phyloP scores from a whole-genome alignment of 2,888 invertebrate genomes.

The Esperia sulphurella region DNA sequence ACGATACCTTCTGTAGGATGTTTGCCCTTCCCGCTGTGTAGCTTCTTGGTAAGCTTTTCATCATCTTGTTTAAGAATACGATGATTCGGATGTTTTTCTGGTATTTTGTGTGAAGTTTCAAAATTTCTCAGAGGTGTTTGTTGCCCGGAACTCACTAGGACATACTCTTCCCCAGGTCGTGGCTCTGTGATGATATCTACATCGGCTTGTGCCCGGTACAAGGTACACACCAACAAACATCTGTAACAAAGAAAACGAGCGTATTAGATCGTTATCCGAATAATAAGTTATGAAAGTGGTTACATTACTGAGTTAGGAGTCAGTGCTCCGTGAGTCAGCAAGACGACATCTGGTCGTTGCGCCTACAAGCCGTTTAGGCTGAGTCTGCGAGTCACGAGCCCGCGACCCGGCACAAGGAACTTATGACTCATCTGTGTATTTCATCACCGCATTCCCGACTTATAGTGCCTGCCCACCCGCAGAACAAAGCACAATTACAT shows the following conservation, averaged over 20 bases:
- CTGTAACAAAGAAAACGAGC: slow-evolving; percentile 62
- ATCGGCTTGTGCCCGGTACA: slow-evolving; percentile 66
- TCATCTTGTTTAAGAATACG: slow-evolving; percentile 57
- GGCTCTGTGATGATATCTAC: slow-evolving; percentile 82
- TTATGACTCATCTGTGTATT: slow-evolving; percentile 59
- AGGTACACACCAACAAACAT: slow-evolving; percentile 68
- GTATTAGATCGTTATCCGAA: slow-evolving; percentile 24
- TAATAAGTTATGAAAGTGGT: slow-evolving; percentile 40
- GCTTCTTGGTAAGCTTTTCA: slow-evolving; percentile 65
- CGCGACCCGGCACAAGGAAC: slow-evolving; percentile 38
- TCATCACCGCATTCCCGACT: slow-evolving; percentile 49
- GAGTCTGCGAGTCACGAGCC: slow-evolving; percentile 4
- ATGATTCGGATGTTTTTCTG: slow-evolving; percentile 67
- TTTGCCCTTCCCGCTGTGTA: slow-evolving; percentile 55
- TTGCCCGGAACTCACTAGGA: slow-evolving; percentile 79
- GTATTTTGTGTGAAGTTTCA: slow-evolving; percentile 86
- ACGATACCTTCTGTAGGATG: slow-evolving; percentile 65
- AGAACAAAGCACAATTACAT: slow-evolving; percentile 16
- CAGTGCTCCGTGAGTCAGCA: slow-evolving; percentile 61
- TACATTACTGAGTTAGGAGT: slow-evolving; percentile 39
- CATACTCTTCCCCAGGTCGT: slow-evolving; percentile 83
- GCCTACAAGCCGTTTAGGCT: slow-evolving; percentile 41
- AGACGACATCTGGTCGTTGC: slow-evolving; percentile 54
- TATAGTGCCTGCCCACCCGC: slow-evolving; percentile 20
- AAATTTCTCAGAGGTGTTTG: slow-evolving; percentile 75